Base-by-base conservation (phyloP, 2,113 vertebrate species). In the Syngnathus typhle region DNA sequence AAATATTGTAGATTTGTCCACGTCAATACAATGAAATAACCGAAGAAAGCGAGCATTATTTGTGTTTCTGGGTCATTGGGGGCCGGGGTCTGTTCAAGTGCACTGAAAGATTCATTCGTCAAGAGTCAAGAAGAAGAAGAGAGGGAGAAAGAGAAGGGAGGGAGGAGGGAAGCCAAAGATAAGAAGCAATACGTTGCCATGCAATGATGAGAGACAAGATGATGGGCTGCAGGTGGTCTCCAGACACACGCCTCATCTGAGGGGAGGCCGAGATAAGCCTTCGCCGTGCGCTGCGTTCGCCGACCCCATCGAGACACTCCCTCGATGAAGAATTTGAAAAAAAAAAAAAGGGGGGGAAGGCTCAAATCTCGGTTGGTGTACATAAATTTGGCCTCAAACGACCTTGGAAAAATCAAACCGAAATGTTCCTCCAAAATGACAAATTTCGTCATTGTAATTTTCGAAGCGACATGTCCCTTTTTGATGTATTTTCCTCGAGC, bases 101-200 rank as follows among this genome's bases (percentile, higher is more conserved):
- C 71, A 68, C 71, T 86, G 74, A 82, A 85, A 81, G 84, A 88
- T 88, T 84, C 76, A 86, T 85, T 74, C 75, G 80, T 65, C 71
- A 51, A 67, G 70, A 78, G 71, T 79, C 75, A 75, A 73, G 60
- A 72, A 21, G 8, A 15, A 5, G 7, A n/a, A 3, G 49, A n/a
- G 19, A 8, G 47, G 2, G 47, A 46, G 47, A 16, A 19, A 19
- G 47, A 51, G 47, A n/a, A 49, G 47, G 9, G 47, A 21, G 49
- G 3, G 7, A 54, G 19, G 10, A 60, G 49, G 44, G 8, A 21
- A 54, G 21, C 52, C 21, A 3, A 52, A 67, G 59, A 64, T 67
- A 72, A 51, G 66, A 69, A 63, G 46, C 71, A 77, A 72, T 52
- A n/a, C 49, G 9, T 52, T 21, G 49, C 19, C 1, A 52, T n/a